phyloP scores from a whole-genome alignment of 2,888 invertebrate species.

The Nemoura dubitans region DNA sequence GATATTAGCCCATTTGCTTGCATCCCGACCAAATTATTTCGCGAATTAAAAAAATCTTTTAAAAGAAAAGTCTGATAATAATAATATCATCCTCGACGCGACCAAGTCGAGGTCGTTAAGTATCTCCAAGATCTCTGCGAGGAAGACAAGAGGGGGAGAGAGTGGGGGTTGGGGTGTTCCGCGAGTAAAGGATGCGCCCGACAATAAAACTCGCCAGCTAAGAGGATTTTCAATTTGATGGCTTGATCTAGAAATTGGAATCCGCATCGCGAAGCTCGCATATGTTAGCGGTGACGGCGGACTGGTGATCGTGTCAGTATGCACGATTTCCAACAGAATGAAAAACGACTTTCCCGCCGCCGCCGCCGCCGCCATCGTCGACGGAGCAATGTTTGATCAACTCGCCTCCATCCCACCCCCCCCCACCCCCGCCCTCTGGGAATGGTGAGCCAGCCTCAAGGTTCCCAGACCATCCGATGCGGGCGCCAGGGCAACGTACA shows the following conservation, averaged over 20 bases:
- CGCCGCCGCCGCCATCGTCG: constrained; percentile 9
- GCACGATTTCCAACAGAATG: constrained; percentile 22
- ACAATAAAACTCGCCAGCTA: constrained; percentile 32
- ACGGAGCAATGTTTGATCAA: constrained; percentile 23
- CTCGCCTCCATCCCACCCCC: too few relatives aligned
- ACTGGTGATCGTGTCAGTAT: constrained; percentile 26
- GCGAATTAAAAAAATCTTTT: constrained; percentile 24
- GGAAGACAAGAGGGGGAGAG: neutral
- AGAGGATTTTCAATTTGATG: constrained; percentile 30
- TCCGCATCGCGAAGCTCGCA: neutral
- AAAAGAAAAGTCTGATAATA: constrained; percentile 14
- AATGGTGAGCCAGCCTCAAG: neutral
- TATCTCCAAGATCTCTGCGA: neutral
- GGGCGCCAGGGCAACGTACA: neutral
- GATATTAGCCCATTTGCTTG: neutral
- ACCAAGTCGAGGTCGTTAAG: constrained; percentile 10
- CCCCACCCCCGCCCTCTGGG: neutral
- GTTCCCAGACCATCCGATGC: neutral
- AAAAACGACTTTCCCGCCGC: constrained; percentile 21
- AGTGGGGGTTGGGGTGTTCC: neutral
- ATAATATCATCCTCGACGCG: neutral
- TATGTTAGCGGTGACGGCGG: neutral
- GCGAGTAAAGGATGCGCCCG: neutral
- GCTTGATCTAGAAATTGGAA: constrained; percentile 17
- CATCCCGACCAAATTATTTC: neutral